Base-by-base conservation (phyloP, 2,797 vertebrate species). In the Myiothlypis chrysogaster region DNA sequence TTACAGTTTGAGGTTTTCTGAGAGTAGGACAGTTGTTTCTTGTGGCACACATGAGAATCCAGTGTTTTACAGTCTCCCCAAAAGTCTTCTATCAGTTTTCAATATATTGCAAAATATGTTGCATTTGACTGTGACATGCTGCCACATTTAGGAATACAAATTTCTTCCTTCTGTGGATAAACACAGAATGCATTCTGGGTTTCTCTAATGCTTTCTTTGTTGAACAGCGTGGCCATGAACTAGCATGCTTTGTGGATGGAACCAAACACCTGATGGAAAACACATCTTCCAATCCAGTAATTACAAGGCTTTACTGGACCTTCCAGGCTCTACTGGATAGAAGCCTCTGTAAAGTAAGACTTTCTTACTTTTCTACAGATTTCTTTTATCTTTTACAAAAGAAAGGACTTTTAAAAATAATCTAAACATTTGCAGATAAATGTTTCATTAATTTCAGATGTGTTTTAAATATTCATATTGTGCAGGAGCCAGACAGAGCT, bases 171-270 rank as follows among this genome's bases (percentile, higher is more conserved):
- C 64, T 86, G 30, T 30, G 57, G 57, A 50, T 12, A 43, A 78
- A 70, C 21, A 57, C n/a, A 46, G 56, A 63, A 49, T 4, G 10
- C 20, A 41, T 41, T 63, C 22, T 56, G 32, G 18, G 9, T 69
- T 85, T 53, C 59, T 32, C 55, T 78, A 50, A 93, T 3, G 21
- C 27, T 17, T 55, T 59, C 37, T 83, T 46, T 8, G 0, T 79
- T 86, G 49, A 46, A 75, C 96, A 97, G 96, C 61, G 15, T 21
- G 93, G 88, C 37, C 86, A 96, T 0, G 96, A 96, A 32, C 37
- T 96, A 66, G n/a, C 94, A 10, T 97, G 97, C 50, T 93, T 97
- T 46, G 90, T 82, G 60, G 66, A 97, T 69, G 96, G 96, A 77
- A 95, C 89, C 1, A 8, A 89, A 28, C 52, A 80, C 56, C 78